Percentiles rank a stretch among this genome's conserved stretches.
These are phyloP conservation scores for Mustelus asterias DNA, from an alignment of 2,113 vertebrate species.

Conservation along the genomic window DNA sequence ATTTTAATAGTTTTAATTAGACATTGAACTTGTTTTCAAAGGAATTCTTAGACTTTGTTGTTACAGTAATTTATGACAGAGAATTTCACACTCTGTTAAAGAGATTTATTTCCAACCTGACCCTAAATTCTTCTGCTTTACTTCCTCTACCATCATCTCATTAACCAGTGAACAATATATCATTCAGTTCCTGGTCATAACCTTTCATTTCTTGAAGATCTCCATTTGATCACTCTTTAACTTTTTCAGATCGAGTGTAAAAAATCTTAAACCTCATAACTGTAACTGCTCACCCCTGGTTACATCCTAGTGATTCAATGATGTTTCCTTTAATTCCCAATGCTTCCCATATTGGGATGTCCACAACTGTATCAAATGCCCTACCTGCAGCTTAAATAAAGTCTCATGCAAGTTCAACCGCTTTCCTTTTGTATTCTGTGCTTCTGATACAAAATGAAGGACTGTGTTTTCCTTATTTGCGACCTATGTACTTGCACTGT, in stretches of 20 bases:
- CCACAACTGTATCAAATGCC: background rate
- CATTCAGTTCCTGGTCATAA: no score
- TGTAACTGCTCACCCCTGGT: background rate
- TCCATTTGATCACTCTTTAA: no score
- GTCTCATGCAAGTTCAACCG: background rate
- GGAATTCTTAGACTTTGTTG: background rate
- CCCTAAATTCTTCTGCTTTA: background rate
- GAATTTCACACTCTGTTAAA: no score
- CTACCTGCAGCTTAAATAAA: background rate
- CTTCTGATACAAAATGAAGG: background rate
- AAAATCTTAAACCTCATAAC: background rate
- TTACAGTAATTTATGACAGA: no score
- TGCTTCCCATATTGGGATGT: background rate
- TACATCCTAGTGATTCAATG: background rate
- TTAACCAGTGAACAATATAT: background rate
- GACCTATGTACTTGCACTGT: background rate
- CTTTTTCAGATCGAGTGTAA: no score
- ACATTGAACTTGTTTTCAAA: no score
- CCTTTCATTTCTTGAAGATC: no score
- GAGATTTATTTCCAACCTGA: no score
- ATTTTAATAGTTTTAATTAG: no score
- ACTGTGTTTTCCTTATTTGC: background rate
- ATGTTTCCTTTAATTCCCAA: background rate
- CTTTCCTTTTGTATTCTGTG: background rate
- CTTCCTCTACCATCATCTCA: background rate